A percentile compares a stretch with the other conserved stretches of the same genome.
Conservation (phyloP, 2,888 invertebrate species). For the Drosophila flavopinicola region DNA sequence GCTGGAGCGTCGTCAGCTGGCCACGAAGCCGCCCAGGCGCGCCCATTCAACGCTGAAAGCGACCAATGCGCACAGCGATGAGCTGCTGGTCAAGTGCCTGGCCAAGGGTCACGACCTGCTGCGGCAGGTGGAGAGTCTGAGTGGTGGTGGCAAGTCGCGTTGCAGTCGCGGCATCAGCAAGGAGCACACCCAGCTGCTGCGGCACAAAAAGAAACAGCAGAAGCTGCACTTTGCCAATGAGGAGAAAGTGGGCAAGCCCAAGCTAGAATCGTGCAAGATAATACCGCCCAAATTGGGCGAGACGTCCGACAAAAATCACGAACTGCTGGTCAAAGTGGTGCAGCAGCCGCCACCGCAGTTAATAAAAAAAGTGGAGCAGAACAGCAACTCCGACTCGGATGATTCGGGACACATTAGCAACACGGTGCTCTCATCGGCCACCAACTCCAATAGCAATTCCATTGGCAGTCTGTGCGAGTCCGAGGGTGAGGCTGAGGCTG, state of each 20-base stretch:
- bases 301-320: constrained; percentile 82
- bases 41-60: constrained; percentile 53
- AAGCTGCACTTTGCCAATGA: constrained; percentile 82
- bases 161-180: constrained; percentile 51
- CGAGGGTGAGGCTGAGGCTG: constrained; percentile 55
- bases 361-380: constrained; percentile 40
- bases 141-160: constrained; percentile 38
- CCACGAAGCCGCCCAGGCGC: constrained; percentile 41
- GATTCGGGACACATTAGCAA: constrained; percentile 93
- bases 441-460: constrained; percentile 55
- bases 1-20: constrained; percentile 50
- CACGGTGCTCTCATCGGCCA: constrained; percentile 62
- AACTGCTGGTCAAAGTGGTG: constrained; percentile 82
- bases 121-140: constrained; percentile 82
- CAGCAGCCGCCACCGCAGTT: constrained; percentile 40
- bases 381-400: constrained; percentile 86
- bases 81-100: constrained; percentile 82
- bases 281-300: constrained; percentile 82
- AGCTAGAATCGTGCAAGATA: constrained; percentile 82
- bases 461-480: constrained; percentile 69
- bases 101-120: constrained; percentile 83
- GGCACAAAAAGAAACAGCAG: constrained; percentile 59
- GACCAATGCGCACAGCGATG: constrained; percentile 73
- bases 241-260: constrained; percentile 76
- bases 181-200: constrained; percentile 48